These are phyloP conservation scores for Ametastegia equiseti DNA, from an alignment of 2,888 invertebrate genomes.

Conservation along the genomic window DNA sequence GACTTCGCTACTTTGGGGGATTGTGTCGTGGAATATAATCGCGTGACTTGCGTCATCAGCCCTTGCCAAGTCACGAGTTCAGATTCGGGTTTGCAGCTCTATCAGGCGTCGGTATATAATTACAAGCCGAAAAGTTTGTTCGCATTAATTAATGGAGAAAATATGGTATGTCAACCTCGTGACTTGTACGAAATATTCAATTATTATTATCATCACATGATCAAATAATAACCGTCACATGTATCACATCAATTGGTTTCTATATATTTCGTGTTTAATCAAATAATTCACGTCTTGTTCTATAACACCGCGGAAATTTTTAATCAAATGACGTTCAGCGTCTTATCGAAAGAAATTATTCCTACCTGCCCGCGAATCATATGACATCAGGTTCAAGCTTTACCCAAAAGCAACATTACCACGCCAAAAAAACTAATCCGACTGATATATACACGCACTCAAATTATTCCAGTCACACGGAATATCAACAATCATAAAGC, in stretches of 20 bases:
- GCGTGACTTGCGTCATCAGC: background rate
- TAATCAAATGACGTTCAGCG: background rate
- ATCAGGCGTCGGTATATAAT: background rate
- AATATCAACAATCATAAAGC: no score
- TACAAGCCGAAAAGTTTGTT: background rate
- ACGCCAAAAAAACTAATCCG: no score
- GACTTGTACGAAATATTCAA: background rate
- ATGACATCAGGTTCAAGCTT: no score
- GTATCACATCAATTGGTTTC: background rate
- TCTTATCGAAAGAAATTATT: background rate
- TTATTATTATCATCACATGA: background rate
- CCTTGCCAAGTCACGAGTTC: background rate
- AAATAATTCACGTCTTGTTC: background rate
- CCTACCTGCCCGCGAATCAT: no score
- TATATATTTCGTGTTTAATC: background rate
- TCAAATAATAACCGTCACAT: background rate
- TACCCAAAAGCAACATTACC: no score
- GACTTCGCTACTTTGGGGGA: background rate
- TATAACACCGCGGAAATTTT: background rate
- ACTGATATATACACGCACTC: no score
- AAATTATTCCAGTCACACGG: no score
- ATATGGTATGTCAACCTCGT: background rate
- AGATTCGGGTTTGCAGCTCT: background rate
- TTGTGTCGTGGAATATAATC: background rate
- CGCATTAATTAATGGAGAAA: background rate